Conservation (phyloP, 2,797 vertebrate species). For the Phaenicophaeus curvirostris region DNA sequence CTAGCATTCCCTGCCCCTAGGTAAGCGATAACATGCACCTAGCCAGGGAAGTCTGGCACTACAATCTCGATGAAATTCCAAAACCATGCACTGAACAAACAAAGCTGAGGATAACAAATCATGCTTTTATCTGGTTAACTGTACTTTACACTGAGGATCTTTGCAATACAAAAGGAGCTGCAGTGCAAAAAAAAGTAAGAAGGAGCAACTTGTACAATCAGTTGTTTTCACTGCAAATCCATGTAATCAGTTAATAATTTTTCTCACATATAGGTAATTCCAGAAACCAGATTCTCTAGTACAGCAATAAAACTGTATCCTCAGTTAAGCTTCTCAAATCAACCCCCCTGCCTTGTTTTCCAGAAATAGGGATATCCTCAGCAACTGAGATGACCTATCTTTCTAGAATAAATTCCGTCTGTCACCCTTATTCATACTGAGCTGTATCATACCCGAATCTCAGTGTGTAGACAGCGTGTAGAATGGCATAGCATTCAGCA, state of each 20-base stretch:
- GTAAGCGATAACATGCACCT: not conserved
- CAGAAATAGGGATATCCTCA: not conserved
- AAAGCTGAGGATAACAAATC: not conserved
- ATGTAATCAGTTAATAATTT: not conserved
- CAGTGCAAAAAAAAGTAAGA: not conserved
- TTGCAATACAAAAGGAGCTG: not conserved
- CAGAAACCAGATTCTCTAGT: not conserved
- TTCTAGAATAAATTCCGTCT: not conserved
- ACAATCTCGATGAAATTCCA: not conserved
- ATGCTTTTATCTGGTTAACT: not conserved
- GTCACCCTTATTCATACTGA: not conserved
- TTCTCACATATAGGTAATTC: not conserved
- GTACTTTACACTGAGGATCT: not conserved
- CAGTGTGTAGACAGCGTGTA: not conserved
- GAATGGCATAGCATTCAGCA: not conserved
- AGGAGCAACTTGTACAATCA: not conserved
- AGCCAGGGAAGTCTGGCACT: not conserved
- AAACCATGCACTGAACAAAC: not conserved
- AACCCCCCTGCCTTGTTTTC: accelerated
- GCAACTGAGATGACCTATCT: not conserved
- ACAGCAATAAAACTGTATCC: not conserved
- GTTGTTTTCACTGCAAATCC: not conserved
- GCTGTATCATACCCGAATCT: not conserved
- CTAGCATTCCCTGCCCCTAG: not conserved
- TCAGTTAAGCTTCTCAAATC: not conserved